These are phyloP conservation scores for Drosophila nigromelanica DNA, from an alignment of 1,140 invertebrate species.

Conservation along the genomic window DNA sequence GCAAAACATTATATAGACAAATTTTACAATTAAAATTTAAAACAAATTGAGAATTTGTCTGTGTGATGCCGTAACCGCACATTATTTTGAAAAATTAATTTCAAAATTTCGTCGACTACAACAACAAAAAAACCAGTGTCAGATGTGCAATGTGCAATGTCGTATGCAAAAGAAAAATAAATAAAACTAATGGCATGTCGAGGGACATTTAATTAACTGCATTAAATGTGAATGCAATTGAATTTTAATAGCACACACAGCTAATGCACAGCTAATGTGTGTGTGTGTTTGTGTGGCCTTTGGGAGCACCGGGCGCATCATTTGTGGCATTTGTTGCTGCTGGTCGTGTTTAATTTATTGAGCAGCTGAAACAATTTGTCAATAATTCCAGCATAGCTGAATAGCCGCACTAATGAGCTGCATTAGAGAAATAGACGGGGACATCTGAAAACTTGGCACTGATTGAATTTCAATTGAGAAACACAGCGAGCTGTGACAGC, in stretches of 20 bases:
- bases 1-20: slow-evolving; percentile 16
- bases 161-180: slow-evolving; percentile 1
- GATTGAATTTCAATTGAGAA: slow-evolving; percentile 72
- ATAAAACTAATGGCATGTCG: slow-evolving; percentile 10
- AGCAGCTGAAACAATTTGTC: slow-evolving; percentile 46
- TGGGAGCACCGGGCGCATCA: slow-evolving; percentile 10
- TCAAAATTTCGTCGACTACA: slow-evolving; percentile 5
- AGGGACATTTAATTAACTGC: slow-evolving; percentile 45
- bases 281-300: slow-evolving; percentile 6
- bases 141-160: neutral
- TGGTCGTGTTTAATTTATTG: slow-evolving; percentile 46
- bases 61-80: slow-evolving; percentile 18
- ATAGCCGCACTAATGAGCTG: slow-evolving; percentile 68
- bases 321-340: slow-evolving; percentile 23
- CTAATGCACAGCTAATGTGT: neutral
- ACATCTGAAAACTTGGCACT: slow-evolving; percentile 45
- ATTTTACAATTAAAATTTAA: slow-evolving; percentile 23
- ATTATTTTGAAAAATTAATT: slow-evolving; percentile 34
- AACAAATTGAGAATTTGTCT: slow-evolving; percentile 17
- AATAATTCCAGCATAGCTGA: slow-evolving; percentile 47
- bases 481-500: neutral
- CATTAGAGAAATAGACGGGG: slow-evolving; percentile 1
- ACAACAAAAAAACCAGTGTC: slow-evolving; percentile 1
- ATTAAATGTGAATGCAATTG: slow-evolving; percentile 39
- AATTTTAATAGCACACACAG: slow-evolving; percentile 33